Base-by-base conservation (phyloP, 2,888 invertebrate species). In the Microchrysa polita region DNA sequence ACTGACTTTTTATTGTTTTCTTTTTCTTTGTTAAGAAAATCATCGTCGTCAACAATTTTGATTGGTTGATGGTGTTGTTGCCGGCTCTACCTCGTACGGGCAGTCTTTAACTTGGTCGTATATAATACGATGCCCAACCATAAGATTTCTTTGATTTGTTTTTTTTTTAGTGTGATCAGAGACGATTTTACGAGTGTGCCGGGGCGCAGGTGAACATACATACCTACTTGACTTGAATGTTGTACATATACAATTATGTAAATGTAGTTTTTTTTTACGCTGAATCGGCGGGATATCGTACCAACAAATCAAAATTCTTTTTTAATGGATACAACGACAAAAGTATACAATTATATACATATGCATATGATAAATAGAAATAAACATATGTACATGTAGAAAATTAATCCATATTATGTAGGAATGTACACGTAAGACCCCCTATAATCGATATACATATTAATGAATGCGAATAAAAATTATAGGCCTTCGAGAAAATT, bases 1-100 rank as follows among this genome's bases (percentile, higher is more conserved):
- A 67, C 23, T 67, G 67, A n/a, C 34, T 22, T 67, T 67, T 67
- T 67, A 53, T 67, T 67, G 67, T 53, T 67, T 44, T 20, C 44
- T 65, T 52, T 52, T 34, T 34, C 16, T 34, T 34, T 34, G 27
- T 12, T 20, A 60, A 27, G 22, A 34, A 65, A 65, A 65, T 42
- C 48, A 27, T 27, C 67, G 53, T 67, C 67, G 53, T 67, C 67
- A 67, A 67, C 52, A 67, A 52, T 67, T 67, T 67, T 67, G 67
- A 67, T 67, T 67, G 67, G 67, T 67, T 52, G 23, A 9, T n/a
- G 5, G 23, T 14, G 67, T 67, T 9, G 67, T 7, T 61, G 61
- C 40, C n/a, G n/a, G 27, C 27, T 34, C 2, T 34, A 34, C 27
- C 40, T 40, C 61, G 61, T 61, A 7, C 23, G 22, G 67, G 52